Evolutionary conservation across 1,140 invertebrate genomes (phyloP).

Genomic region (Zaprionus taronus): DNA sequence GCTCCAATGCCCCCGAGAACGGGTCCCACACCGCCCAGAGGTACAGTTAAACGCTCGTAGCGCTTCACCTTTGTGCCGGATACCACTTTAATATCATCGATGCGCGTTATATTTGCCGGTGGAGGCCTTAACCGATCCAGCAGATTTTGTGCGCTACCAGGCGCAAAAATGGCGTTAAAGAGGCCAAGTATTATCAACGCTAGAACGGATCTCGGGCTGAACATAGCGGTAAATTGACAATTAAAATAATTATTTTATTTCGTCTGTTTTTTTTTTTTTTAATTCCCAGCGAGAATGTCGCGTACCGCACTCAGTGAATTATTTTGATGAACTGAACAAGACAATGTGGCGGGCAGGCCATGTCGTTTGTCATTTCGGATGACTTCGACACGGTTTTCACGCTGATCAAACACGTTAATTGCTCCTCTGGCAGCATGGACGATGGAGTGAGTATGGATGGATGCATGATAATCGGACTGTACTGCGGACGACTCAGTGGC

Average conservation of each 20-base stretch:
- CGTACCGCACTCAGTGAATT: slow-evolving; percentile 41
- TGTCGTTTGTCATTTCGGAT: slow-evolving; percentile 55
- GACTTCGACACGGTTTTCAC: slow-evolving; percentile 83
- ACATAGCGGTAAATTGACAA: slow-evolving; percentile 44
- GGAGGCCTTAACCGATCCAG: slow-evolving; percentile 64
- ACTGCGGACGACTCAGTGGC: slow-evolving; percentile 48
- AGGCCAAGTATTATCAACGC: slow-evolving; percentile 40
- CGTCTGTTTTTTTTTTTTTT: not conserved
- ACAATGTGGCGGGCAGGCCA: slow-evolving; percentile 39
- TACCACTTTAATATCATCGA: slow-evolving; percentile 77
- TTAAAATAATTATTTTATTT: not conserved
- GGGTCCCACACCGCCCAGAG: slow-evolving; percentile 56
- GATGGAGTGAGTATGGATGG: slow-evolving; percentile 33
- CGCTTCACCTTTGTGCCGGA: slow-evolving; percentile 82
- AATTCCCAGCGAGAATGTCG: not conserved
- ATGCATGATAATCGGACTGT: slow-evolving; percentile 62
- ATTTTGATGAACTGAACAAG: slow-evolving; percentile 52
- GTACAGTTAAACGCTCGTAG: slow-evolving; percentile 73
- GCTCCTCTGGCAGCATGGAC: slow-evolving; percentile 45
- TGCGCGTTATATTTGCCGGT: slow-evolving; percentile 52
- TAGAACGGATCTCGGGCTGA: slow-evolving; percentile 40
- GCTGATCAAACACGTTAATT: slow-evolving; percentile 78
- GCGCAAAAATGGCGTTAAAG: slow-evolving; percentile 55
- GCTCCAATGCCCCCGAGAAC: slow-evolving; percentile 49
- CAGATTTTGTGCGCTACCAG: slow-evolving; percentile 71